These are phyloP conservation scores for Physella acuta DNA, from an alignment of 1,140 invertebrate genomes.

Conservation along the genomic window DNA sequence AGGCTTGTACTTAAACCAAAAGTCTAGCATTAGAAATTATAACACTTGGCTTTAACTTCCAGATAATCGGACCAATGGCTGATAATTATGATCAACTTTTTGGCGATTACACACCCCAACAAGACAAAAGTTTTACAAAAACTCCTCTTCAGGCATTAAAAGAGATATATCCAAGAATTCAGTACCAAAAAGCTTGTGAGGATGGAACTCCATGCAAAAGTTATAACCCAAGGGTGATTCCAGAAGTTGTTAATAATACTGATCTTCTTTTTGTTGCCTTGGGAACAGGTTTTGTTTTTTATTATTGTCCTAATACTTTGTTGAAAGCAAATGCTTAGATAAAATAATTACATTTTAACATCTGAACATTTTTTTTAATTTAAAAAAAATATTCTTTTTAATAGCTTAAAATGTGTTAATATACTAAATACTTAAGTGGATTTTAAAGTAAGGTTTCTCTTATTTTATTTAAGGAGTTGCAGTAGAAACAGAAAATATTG, in stretches of 20 bases:
- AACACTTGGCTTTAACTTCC: constrained; percentile 35
- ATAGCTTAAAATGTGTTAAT: too few relatives aligned
- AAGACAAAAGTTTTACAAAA: constrained; percentile 39
- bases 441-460: background rate
- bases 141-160: constrained; percentile 48
- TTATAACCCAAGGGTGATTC: constrained; percentile 39
- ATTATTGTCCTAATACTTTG: too few relatives aligned
- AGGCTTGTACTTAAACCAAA: background rate
- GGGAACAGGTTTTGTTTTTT: constrained; percentile 59
- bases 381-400: too few relatives aligned
- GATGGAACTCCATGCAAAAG: constrained; percentile 24
- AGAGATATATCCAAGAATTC: constrained; percentile 30
- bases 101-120: constrained; percentile 48
- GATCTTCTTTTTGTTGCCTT: constrained; percentile 53
- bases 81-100: constrained; percentile 52
- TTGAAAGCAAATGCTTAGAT: too few relatives aligned
- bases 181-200: constrained; percentile 45
- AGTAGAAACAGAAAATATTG: constrained; percentile 29
- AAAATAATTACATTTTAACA: too few relatives aligned
- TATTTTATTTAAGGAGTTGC: constrained; percentile 24
- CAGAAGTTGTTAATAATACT: constrained; percentile 37
- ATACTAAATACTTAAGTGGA: too few relatives aligned
- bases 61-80: constrained; percentile 58
- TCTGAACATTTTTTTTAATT: too few relatives aligned
- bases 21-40: too few relatives aligned